Conservation (phyloP, 2,888 invertebrate genomes). For the Schizotus pectinicornis region DNA sequence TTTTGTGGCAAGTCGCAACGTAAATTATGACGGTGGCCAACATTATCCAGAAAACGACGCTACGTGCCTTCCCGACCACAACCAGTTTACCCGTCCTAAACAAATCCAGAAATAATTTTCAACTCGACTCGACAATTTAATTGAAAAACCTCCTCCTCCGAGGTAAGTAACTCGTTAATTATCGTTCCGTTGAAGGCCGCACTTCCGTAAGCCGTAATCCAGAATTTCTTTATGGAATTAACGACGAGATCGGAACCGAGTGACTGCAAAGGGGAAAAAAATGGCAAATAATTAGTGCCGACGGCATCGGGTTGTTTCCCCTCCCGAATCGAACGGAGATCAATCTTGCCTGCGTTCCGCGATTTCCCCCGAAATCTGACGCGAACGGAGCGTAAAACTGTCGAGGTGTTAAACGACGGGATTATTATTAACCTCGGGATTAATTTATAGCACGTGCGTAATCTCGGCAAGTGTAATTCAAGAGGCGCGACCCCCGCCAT, state of each 20-base stretch:
- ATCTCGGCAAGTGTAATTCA: slow-evolving; percentile 25
- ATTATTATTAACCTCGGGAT: slow-evolving; percentile 38
- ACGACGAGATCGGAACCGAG: neutral
- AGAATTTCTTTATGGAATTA: slow-evolving; percentile 6
- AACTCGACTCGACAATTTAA: too few relatives aligned
- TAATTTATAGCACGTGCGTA: slow-evolving; percentile 41
- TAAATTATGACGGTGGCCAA: too few relatives aligned
- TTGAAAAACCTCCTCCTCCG: too few relatives aligned
- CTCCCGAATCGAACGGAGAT: slow-evolving; percentile 7
- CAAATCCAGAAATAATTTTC: too few relatives aligned
- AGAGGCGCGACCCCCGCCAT: too few relatives aligned
- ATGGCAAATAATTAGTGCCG: slow-evolving; percentile 10
- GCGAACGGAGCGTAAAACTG: slow-evolving; percentile 20
- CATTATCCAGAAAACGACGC: too few relatives aligned
- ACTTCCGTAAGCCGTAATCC: too few relatives aligned
- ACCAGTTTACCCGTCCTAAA: too few relatives aligned
- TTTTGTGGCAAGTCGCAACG: neutral
- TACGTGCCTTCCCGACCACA: too few relatives aligned
- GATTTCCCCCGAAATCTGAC: neutral
- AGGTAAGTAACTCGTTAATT: too few relatives aligned
- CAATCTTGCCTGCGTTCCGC: slow-evolving; percentile 9
- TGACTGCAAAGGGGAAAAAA: neutral
- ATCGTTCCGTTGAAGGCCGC: too few relatives aligned
- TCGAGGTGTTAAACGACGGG: slow-evolving; percentile 37
- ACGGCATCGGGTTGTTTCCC: neutral